Evolutionary conservation across 2,797 vertebrate genomes (phyloP), one percentile per base, ranked within the genome.

Genomic region (Sus cebifrons): DNA sequence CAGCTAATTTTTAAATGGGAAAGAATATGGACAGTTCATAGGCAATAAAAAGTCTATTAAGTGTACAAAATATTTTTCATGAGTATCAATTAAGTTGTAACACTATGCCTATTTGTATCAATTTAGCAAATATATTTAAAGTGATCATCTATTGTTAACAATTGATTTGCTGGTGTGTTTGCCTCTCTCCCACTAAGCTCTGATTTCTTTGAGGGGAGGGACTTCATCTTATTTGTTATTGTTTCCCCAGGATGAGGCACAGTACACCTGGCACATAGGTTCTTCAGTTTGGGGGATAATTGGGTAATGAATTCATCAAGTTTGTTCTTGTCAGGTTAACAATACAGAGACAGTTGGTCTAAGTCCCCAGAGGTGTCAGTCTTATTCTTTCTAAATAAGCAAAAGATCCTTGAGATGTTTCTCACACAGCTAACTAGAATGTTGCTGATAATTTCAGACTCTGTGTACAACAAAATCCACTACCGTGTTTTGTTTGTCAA

Each of bases 381-480:
- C 85, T 91, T 90, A 52, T 85, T 92, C 96, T 11, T 21, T 78
- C 9, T 21, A 85, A 25, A 79, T 54, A 62, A 93, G 32, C 15
- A 87, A 92, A 86, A 87, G 16, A 6, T 58, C 71, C 70, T 40
- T 52, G 83, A 64, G 56, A 64, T 60, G 20, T 68, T 90, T 77
- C 40, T 29, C 82, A 20, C 49, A 25, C n/a, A 92, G 20, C 68
- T 89, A 56, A 91, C 29, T 83, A 52, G 32, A 32, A 90, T 36
- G 17, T 77, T 58, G 64, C 23, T 79, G 79, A n/a, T 86, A 78
- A 78, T n/a, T 92, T 97, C 64, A 90, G 60, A 44, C 17, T 81
- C 15, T 21, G 25, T 25, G 23, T 32, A 74, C 29, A 88, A 79
- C 29, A 64, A 60, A 86, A 96, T 67, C 6, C 40, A 54, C 12